Evolutionary conservation across 2,113 vertebrate species (phyloP), one percentile per base, ranked within the genome.

Genomic region (Manacus vitellinus): DNA sequence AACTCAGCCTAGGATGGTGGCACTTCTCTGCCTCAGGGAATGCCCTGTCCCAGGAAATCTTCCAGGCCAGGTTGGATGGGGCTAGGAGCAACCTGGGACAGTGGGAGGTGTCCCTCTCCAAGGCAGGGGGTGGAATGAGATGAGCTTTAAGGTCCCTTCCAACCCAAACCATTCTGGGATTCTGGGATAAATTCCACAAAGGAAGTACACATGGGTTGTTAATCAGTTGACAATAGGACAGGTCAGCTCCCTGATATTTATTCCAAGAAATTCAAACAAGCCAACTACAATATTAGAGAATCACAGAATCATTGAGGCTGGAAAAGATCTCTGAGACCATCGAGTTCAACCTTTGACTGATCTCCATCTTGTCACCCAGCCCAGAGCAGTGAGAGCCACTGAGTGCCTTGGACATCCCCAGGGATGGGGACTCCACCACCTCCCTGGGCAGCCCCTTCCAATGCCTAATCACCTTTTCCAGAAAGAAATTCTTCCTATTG

Each of bases 41-140:
- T 56, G 31, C 25, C 18, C 35, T 17, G 41, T 33, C 41, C 55
- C 63, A 2, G 4, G 17, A 56, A 63, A 15, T 20, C 35, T 28
- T 31, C 88, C 10, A 37, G 56, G 25, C 10, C 35, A 43, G 18
- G 24, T 0, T 55, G 25, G 59, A 74, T 0, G 0, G 27, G 28
- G 54, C 20, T 46, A n/a, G 70, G 41, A 70, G 27, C 18, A 33
- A 4, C 4, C 41, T 56, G 56, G 49, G 22, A 9, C 0, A 9
- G 63, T 14, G 35, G 25, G 1, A 76, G 31, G 2, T 23, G 25
- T 47, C 55, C 55, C 25, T 70, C 41, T 4, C 30, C n/a, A 14
- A 4, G 17, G 55, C 30, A 62, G 30, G 3, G 23, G 5, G 3
- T 47, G 41, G 41, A 3, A 55, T 31, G 6, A 46, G 30, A 62